These are phyloP conservation scores for Acanthurus lineatus DNA, from an alignment of 2,797 vertebrate genomes.

Conservation along the genomic window DNA sequence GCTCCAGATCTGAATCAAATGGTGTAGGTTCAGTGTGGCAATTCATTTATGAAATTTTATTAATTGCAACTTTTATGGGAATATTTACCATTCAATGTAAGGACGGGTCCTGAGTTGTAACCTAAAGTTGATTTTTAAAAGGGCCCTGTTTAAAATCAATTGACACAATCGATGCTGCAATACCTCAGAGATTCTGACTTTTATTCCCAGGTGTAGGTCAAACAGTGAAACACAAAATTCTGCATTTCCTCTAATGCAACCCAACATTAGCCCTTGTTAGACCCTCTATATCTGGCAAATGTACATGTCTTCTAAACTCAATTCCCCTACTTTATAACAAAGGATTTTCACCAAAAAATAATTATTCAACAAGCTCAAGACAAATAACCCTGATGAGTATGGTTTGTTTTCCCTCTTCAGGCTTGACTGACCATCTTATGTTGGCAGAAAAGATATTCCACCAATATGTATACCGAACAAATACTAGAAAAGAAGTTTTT, in stretches of 20 bases:
- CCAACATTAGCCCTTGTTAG: background rate
- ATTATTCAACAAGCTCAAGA: background rate
- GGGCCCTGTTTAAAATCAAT: background rate
- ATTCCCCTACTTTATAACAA: background rate
- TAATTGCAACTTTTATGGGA: background rate
- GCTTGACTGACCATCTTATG: constrained; percentile 13
- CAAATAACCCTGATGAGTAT: constrained; percentile 3
- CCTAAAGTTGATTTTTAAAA: background rate
- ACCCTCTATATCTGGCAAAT: background rate
- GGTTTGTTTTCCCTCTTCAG: background rate
- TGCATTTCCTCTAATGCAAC: background rate
- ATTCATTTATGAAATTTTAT: too few species aligned
- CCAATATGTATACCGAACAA: constrained; percentile 15
- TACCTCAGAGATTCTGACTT: too few species aligned
- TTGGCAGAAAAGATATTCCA: constrained; percentile 1
- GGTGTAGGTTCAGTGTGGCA: background rate
- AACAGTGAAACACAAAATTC: too few species aligned
- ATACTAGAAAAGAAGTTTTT: constrained; percentile 12
- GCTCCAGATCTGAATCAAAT: background rate
- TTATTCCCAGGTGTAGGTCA: background rate
- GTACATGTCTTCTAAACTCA: background rate
- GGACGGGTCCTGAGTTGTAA: background rate
- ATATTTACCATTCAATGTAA: background rate
- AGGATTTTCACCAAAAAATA: background rate
- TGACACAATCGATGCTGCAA: background rate